A percentile compares a stretch with the other conserved stretches of the same genome.
These are phyloP conservation scores for Varanus komodoensis DNA, from an alignment of 2,113 vertebrate genomes.

Conservation along the genomic window DNA sequence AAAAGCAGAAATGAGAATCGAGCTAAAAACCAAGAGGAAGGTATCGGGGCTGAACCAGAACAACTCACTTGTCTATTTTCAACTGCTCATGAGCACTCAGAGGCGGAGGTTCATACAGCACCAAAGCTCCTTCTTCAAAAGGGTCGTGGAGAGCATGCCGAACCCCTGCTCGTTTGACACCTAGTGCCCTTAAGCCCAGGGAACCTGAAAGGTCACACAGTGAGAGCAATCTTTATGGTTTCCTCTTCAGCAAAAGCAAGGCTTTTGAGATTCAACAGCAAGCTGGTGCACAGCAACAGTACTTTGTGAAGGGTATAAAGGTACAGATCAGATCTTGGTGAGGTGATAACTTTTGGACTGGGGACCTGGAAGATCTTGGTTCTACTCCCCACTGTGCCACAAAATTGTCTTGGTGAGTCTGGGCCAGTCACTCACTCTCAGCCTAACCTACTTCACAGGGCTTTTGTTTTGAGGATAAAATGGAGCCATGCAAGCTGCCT, in stretches of 20 bases:
- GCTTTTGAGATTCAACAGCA: background rate
- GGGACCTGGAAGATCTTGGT: no score
- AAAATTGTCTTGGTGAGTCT: no score
- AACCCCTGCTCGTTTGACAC: slow-evolving; percentile 88
- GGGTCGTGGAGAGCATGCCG: slow-evolving; percentile 93
- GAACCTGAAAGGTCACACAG: slow-evolving; percentile 79
- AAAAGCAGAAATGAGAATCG: slow-evolving; percentile 5
- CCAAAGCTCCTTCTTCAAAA: slow-evolving; percentile 90
- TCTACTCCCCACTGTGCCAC: no score
- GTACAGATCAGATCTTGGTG: background rate
- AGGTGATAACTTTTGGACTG: no score
- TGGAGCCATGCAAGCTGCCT: no score
- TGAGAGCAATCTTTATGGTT: slow-evolving; percentile 20
- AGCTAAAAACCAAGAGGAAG: slow-evolving; percentile 14
- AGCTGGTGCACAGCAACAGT: slow-evolving; percentile 16
- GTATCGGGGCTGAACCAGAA: background rate
- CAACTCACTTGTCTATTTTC: slow-evolving; percentile 93
- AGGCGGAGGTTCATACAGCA: slow-evolving; percentile 89
- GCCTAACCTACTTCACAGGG: no score
- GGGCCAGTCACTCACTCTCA: no score
- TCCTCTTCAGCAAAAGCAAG: slow-evolving; percentile 33
- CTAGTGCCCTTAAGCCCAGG: slow-evolving; percentile 87
- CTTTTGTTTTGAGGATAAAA: no score
- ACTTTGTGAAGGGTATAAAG: background rate
- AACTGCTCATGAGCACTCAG: slow-evolving; percentile 90